Evolutionary conservation across 2,888 invertebrate genomes (phyloP), one percentile per base, ranked within the genome.

Genomic region (Trypoxylon attenuatum): DNA sequence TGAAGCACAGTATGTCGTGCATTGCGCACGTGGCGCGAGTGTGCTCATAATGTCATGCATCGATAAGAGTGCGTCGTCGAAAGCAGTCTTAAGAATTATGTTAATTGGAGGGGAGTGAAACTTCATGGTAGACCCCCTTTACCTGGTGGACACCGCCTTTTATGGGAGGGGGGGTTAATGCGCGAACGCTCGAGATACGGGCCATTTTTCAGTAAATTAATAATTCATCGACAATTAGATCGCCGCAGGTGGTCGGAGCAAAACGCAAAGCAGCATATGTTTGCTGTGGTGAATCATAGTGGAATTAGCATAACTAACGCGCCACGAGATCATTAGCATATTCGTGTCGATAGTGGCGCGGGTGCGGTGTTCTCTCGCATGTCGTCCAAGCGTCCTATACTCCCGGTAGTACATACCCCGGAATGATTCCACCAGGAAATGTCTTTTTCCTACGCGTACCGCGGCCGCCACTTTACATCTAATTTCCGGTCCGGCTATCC

Each of bases 211-310:
- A 15, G 56, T 49, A 62, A 76, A 81, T 82, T 77, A 82, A 82
- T 82, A 81, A 82, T 82, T 82, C 81, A 82, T 82, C 69, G 77
- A 81, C 80, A 79, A 78, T 79, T 78, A 80, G 69, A 67, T 71
- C 73, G 76, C 78, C 76, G 80, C 83, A 83, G 84, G 84, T 84
- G 83, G 82, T 81, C 79, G 73, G 69, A 73, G 75, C 78, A 73
- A 81, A 81, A 79, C 70, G 73, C 70, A 68, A 65, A 64, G 57
- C 72, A 64, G 76, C 84, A 84, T 84, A 83, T 84, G 84, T 79
- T 81, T 71, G 71, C 62, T 38, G 65, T 63, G 79, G 79, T 85
- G 85, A 85, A 85, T 85, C 85, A 85, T 84, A 77, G 79, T 69
- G 76, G 72, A 79, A 82, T 82, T 83, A 80, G 74, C 81, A 83